Conservation (phyloP, 2,113 vertebrate genomes). For the Raja brachyura region DNA sequence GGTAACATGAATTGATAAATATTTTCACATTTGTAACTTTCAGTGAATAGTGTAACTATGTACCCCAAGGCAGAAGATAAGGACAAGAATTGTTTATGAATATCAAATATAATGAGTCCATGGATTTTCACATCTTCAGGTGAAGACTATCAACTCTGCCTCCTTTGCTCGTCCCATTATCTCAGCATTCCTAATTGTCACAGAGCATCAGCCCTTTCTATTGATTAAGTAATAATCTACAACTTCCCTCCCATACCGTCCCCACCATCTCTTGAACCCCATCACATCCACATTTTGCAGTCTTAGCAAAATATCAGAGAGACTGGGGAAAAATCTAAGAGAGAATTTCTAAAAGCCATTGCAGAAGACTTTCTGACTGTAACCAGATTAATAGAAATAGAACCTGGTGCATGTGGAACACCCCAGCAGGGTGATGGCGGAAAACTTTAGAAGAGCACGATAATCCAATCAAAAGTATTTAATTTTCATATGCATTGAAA, state of each 20-base stretch:
- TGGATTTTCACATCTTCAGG: background rate
- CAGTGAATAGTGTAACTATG: background rate
- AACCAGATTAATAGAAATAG: no score
- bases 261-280: background rate
- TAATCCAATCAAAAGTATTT: no score
- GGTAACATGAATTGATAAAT: background rate
- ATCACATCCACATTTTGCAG: background rate
- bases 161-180: background rate
- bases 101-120: background rate
- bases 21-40: background rate
- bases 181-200: background rate
- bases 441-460: no score
- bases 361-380: no score
- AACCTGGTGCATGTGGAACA: no score
- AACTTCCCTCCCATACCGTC: background rate
- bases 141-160: background rate
- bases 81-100: background rate
- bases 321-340: no score
- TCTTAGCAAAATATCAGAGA: no score
- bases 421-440: no score
- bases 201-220: background rate
- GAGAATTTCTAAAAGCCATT: no score
- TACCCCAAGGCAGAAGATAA: background rate
- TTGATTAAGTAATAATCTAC: background rate
- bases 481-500: no score